Base-by-base conservation (phyloP, 2,797 vertebrate genomes). In the Rhyacichthys aspro region DNA sequence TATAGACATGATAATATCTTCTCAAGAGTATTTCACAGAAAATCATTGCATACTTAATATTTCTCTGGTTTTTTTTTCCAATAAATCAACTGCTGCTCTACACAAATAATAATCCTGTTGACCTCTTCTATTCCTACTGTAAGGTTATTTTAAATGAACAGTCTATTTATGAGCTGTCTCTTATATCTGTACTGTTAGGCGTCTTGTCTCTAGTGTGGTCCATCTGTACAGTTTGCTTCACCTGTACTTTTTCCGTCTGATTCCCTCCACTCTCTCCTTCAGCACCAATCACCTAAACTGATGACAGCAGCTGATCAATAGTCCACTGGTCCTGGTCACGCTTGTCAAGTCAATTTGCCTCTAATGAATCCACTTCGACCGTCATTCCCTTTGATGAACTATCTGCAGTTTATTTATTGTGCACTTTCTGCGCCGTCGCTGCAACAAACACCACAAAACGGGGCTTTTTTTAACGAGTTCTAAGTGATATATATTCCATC, bases 261-360 rank as follows among this genome's bases (percentile, higher is more conserved):
- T 7, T 28, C 45, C 37, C 4, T 28, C 19, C 4, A 1, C 34
- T 44, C 55, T 14, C 19, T 28, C 23, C 16, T 44, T 59, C 63
- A 78, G 74, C 73, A 70, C 63, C 43, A 73, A 79, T 84, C 79
- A 76, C 72, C 74, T 55, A 76, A 78, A 79, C 68, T 74, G 83
- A 86, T 70, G 74, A 84, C 79, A 80, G 83, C 68, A 67, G 72
- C 76, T 82, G 74, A 88, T 86, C 63, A 72, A 81, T 88, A 83
- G 39, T 67, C 70, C 58, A 64, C 70, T 57, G 48, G 46, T 70
- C 59, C 76, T 67, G 72, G 72, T 80, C 74, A 78, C 56, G 57
- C 71, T 61, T 79, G 78, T 83, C 42, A 74, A 76, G 75, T 74
- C 81, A 83, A 80, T 86, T 84, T 70, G 53, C 72, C 78, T 50